A percentile compares a stretch with the other conserved stretches of the same genome.
phyloP scores from a whole-genome alignment of 53 echinoderm and acorn worm species.

The Stichopus horrens region DNA sequence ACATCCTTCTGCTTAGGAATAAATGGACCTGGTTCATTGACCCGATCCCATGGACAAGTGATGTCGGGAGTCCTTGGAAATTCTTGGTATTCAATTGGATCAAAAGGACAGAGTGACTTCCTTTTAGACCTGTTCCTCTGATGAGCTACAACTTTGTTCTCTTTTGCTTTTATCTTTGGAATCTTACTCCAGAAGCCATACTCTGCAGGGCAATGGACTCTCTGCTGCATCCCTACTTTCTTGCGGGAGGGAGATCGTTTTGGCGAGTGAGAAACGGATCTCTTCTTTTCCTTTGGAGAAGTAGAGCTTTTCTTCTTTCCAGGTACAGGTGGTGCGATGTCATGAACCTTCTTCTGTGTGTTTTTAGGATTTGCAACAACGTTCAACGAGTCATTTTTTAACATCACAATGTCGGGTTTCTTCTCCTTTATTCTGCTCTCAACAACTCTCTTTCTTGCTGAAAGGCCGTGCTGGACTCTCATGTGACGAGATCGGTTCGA shows the following conservation, averaged over 20 bases:
- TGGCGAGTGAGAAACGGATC: not conserved
- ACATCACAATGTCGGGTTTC: not conserved
- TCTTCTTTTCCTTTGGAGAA: not conserved
- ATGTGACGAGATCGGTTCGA: conserved; percentile 39
- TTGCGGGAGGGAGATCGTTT: not conserved
- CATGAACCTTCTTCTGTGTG: too few species aligned
- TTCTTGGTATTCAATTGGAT: conserved; percentile 1
- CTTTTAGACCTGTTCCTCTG: conserved; percentile 21
- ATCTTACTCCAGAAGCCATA: conserved; percentile 41
- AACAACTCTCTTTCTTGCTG: conserved; percentile 9
- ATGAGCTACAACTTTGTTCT: conserved; percentile 32
- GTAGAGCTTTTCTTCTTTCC: not conserved
- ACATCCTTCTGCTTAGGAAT: conserved; percentile 48
- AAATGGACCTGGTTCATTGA: conserved; percentile 54
- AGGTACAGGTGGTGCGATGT: not conserved
- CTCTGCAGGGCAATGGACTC: not conserved
- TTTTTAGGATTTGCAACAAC: not conserved
- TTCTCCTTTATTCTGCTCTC: conserved; percentile 23
- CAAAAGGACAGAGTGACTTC: conserved; percentile 1
- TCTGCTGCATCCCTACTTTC: not conserved
- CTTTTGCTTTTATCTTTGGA: conserved; percentile 44
- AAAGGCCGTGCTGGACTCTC: conserved; percentile 34
- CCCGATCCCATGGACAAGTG: conserved; percentile 59
- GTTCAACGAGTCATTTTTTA: not conserved
- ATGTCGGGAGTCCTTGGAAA: conserved; percentile 44